phyloP scores from a whole-genome alignment of 2,113 vertebrate species.

The Myiopsitta monachus region DNA sequence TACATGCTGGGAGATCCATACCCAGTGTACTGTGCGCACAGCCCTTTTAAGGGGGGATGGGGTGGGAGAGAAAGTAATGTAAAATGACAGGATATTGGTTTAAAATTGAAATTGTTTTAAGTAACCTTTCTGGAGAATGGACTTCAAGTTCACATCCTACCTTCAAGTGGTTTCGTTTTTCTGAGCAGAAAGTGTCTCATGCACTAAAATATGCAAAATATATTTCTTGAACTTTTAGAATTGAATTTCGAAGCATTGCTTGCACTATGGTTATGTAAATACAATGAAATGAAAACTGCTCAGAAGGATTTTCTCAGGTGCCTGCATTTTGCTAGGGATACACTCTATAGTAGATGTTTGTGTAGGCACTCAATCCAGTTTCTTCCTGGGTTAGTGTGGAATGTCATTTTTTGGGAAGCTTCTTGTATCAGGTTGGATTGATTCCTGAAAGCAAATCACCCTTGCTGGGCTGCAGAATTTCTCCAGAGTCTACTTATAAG shows the following conservation, averaged over 20 bases:
- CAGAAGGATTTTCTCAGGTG: background rate
- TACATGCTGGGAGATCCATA: accelerated
- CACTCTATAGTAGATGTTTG: background rate
- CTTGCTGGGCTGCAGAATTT: background rate
- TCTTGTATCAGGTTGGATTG: background rate
- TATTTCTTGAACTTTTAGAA: background rate
- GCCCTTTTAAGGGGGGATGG: background rate
- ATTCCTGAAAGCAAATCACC: background rate
- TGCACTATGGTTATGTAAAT: background rate
- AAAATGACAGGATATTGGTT: background rate
- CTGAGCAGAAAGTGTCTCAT: background rate
- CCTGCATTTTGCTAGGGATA: background rate
- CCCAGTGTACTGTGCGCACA: background rate
- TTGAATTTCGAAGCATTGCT: background rate
- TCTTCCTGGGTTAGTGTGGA: background rate
- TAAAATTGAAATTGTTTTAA: background rate
- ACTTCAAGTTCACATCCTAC: background rate
- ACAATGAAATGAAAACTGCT: background rate
- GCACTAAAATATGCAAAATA: background rate
- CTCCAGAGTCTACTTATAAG: background rate
- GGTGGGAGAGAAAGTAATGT: background rate
- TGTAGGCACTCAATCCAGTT: background rate
- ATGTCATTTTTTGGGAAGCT: background rate
- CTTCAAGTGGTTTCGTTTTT: background rate
- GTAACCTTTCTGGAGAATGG: background rate